Conservation (phyloP, 1,140 invertebrate genomes). For the Drosophila lacertosa region DNA sequence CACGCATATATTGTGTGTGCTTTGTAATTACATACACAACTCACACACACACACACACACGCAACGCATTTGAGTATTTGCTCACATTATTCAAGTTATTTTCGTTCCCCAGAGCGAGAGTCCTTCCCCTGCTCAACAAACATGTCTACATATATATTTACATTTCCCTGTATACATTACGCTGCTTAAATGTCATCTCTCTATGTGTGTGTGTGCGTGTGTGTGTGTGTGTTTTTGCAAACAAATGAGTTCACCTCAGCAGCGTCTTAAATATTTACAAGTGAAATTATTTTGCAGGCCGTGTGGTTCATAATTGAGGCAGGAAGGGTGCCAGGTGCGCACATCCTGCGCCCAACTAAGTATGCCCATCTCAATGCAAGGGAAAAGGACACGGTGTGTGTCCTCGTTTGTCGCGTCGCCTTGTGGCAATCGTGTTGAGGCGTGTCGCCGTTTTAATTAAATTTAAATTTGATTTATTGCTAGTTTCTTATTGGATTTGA, state of each 20-base stretch:
- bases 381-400: conserved; percentile 1
- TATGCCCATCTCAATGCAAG: background rate
- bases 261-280: conserved; percentile 75
- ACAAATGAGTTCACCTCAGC: conserved; percentile 59
- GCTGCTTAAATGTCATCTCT: conserved; percentile 28
- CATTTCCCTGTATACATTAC: conserved; percentile 73
- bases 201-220: conserved; percentile 5
- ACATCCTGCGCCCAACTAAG: conserved; percentile 20
- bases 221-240: conserved; percentile 42
- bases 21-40: conserved; percentile 54
- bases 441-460: conserved; percentile 69
- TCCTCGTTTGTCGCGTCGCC: background rate
- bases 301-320: conserved; percentile 47
- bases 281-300: conserved; percentile 66
- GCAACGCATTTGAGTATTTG: conserved; percentile 31
- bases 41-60: background rate
- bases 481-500: conserved; percentile 54
- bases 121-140: conserved; percentile 25
- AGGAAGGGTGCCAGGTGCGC: conserved; percentile 37
- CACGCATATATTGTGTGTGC: conserved; percentile 26
- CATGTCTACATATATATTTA: conserved; percentile 73
- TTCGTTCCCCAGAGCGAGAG: conserved; percentile 49
- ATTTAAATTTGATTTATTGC: conserved; percentile 76
- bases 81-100: conserved; percentile 71
- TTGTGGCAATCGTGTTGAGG: conserved; percentile 29